Base-by-base conservation (phyloP, 2,113 vertebrate species). In the Aspiorhynchus laticeps region DNA sequence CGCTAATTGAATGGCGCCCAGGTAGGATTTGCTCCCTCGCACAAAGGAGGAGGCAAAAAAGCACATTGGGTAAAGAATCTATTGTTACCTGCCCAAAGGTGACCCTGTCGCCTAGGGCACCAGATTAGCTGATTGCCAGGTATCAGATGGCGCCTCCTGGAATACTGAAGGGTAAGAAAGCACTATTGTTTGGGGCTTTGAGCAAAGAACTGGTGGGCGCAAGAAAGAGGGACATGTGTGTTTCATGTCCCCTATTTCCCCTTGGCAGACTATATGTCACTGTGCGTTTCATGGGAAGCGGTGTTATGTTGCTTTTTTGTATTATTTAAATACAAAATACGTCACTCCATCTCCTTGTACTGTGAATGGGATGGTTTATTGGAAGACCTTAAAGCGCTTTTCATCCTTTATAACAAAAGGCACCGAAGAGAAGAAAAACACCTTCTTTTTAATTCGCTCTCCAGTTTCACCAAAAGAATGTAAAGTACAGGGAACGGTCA, bases 81-180 rank as follows among this genome's bases (percentile, higher is more conserved):
- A 94, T 93, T 91, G 94, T 96, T 96, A 95, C 95, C 94, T 95
- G 94, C 76, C 93, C 93, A 94, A 93, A 94, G 95, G 94, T 96
- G 94, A 96, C 94, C 94, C 93, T 90, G 93, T 95, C 90, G 93
- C 95, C 93, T 94, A 93, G 93, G 94, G 94, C 95, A 95, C 93
- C 92, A 95, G 95, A 96, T 95, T 95, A 95, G 93, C 92, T 95
- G 95, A 95, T 96, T 96, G 93, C 94, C 92, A 90, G 95, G 95
- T 96, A 95, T 96, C 95, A 81, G 91, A 93, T 96, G 87, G 92
- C 94, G 91, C 93, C 95, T 95, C 93, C 93, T 96, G 93, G 93
- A 95, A 95, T 95, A 95, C 95, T 96, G 93, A 95, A 95, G 93
- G 94, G 93, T 92, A 90, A 94, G 94, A 95, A 95, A 95, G 94